These are phyloP conservation scores for Brachionus rotundiformis DNA, from an alignment of 1,140 invertebrate genomes.

Conservation along the genomic window DNA sequence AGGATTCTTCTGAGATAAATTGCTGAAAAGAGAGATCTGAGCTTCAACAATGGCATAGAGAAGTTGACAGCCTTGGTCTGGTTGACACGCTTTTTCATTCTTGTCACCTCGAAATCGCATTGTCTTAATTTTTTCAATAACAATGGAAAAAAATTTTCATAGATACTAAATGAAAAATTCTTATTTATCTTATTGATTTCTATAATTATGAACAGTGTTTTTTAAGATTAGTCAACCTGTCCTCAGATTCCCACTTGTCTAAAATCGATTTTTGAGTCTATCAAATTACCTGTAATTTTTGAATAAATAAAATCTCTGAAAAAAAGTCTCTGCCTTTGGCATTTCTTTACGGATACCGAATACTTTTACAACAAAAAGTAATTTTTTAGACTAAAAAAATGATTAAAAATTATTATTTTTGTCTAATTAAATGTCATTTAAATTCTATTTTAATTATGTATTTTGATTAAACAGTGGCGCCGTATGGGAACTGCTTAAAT, in stretches of 20 bases:
- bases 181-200: neutral
- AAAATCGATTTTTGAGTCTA: neutral
- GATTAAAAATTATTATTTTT: neutral
- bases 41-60: conserved; percentile 5
- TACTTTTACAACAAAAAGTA: neutral
- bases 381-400: neutral
- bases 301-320: too few species aligned
- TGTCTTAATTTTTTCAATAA: neutral
- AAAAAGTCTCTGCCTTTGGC: too few species aligned
- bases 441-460: neutral
- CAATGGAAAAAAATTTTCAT: neutral
- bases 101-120: neutral
- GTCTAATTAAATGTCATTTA: neutral
- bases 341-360: too few species aligned
- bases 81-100: neutral
- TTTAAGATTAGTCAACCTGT: neutral
- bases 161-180: neutral
- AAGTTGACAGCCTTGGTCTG: neutral
- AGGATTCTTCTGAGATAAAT: neutral
- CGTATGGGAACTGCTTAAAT: neutral
- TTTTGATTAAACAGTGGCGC: neutral
- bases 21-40: neutral
- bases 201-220: neutral
- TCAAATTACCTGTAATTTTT: neutral
- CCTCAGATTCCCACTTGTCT: neutral